Conservation (phyloP, 92 coral and sea anemone genomes). For the Palythoa heliodiscus region DNA sequence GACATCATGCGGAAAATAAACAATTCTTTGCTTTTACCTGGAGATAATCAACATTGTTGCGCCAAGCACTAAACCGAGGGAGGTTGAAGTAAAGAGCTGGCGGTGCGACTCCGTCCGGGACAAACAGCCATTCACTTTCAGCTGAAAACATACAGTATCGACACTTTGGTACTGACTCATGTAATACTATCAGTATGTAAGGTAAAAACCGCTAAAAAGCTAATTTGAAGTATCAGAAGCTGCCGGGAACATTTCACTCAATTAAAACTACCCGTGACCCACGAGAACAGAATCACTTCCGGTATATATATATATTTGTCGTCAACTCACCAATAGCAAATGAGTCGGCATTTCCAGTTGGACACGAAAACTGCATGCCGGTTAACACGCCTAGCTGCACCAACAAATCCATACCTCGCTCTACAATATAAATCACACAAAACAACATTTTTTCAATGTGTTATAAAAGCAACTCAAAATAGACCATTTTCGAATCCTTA, state of each 20-base stretch:
- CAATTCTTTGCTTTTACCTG: conserved; percentile 58
- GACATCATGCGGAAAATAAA: not conserved
- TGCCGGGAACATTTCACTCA: not conserved
- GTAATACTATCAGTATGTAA: too few species aligned
- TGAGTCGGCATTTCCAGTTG: conserved; percentile 79
- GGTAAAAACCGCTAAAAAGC: too few species aligned
- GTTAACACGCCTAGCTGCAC: conserved; percentile 88
- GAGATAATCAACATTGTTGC: conserved; percentile 76
- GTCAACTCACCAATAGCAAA: conserved; percentile 65
- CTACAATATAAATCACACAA: conserved; percentile 33
- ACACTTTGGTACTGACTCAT: not conserved
- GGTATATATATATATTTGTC: not conserved
- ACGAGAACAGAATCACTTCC: not conserved
- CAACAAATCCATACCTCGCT: conserved; percentile 87
- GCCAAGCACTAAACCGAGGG: conserved; percentile 78
- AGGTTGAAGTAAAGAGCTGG: conserved; percentile 83
- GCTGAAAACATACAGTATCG: conserved; percentile 53
- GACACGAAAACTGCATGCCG: conserved; percentile 87
- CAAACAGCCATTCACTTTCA: conserved; percentile 88
- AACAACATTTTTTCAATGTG: not conserved
- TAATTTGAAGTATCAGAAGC: too few species aligned
- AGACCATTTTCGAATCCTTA: too few species aligned
- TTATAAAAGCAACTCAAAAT: not conserved
- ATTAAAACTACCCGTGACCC: not conserved
- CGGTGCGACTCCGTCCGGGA: conserved; percentile 68